phyloP scores from a whole-genome alignment of 2,888 invertebrate genomes.

The Hecatera dysodea region DNA sequence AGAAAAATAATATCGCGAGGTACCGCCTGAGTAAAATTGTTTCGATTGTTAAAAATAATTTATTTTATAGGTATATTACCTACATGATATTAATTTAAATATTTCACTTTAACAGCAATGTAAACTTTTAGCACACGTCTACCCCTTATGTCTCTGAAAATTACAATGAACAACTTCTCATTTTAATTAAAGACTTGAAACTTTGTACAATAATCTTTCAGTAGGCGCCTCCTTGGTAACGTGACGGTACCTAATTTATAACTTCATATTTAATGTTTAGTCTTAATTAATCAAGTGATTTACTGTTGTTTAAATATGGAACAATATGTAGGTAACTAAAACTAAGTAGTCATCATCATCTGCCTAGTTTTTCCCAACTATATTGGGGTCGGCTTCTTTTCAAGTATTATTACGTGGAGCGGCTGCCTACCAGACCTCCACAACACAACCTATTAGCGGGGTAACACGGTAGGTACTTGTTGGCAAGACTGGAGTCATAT shows the following conservation, averaged over 20 bases:
- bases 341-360: too few relatives aligned
- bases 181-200: slow-evolving; percentile 38
- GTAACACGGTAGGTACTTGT: too few relatives aligned
- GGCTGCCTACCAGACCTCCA: too few relatives aligned
- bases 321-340: background rate
- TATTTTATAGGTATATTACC: background rate
- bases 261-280: slow-evolving; percentile 5
- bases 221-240: slow-evolving; percentile 4
- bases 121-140: background rate
- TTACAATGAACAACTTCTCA: slow-evolving; percentile 14
- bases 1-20: too few relatives aligned
- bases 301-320: background rate
- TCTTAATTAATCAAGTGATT: slow-evolving; percentile 8
- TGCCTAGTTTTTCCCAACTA: too few relatives aligned
- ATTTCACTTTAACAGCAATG: background rate
- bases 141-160: slow-evolving; percentile 2
- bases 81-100: background rate
- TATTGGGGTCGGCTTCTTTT: too few relatives aligned
- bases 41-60: too few relatives aligned
- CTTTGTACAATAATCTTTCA: slow-evolving; percentile 22
- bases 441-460: too few relatives aligned
- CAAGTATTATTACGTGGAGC: too few relatives aligned
- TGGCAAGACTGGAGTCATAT: too few relatives aligned
- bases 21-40: too few relatives aligned
- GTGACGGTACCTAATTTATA: slow-evolving; percentile 5